These are phyloP conservation scores for Spicauda simplicius DNA, from an alignment of 2,888 invertebrate genomes.

Conservation along the genomic window DNA sequence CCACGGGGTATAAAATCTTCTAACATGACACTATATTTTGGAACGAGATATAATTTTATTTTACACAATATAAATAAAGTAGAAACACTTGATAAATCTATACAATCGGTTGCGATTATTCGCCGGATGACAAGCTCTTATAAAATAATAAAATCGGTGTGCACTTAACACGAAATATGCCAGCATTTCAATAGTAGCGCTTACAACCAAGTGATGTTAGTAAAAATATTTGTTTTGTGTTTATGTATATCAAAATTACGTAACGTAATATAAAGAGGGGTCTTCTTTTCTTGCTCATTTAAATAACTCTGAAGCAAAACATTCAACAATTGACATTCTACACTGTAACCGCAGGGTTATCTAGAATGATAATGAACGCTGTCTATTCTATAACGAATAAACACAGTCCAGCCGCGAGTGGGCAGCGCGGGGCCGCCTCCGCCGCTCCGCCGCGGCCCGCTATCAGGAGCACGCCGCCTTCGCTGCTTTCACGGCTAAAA, in stretches of 20 bases:
- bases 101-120: constrained; percentile 11
- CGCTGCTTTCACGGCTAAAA: constrained; percentile 79
- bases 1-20: constrained; percentile 2
- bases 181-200: background rate
- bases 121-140: background rate
- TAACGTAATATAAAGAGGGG: background rate
- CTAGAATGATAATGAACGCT: constrained; percentile 2
- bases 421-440: constrained; percentile 13
- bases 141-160: background rate
- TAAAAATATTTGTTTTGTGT: background rate
- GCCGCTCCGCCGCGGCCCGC: constrained; percentile 40
- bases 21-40: background rate
- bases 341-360: background rate
- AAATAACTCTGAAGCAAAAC: constrained; percentile 6
- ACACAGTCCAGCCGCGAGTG: constrained; percentile 41
- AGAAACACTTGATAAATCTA: constrained; percentile 12
- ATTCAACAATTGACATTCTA: constrained; percentile 3
- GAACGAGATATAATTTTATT: constrained; percentile 16
- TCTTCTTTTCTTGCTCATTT: background rate
- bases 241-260: background rate
- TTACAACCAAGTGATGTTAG: background rate
- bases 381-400: constrained; percentile 79
- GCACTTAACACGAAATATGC: constrained; percentile 8
- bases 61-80: constrained; percentile 20
- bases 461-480: constrained; percentile 81